Evolutionary conservation across 1,140 invertebrate species (phyloP).

Genomic region (Ladona fulva): DNA sequence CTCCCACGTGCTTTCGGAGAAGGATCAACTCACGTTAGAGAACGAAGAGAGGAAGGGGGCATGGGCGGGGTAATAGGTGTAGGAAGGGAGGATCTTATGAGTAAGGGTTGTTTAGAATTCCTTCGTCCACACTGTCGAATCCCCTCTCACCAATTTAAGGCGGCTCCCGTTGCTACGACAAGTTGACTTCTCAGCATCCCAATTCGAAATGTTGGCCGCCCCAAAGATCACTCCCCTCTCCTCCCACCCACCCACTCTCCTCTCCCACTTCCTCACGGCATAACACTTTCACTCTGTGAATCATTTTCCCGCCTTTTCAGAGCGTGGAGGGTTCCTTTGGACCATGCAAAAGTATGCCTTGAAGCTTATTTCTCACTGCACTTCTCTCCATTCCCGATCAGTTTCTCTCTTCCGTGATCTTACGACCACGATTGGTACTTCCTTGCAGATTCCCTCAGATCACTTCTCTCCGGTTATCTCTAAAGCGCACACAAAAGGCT

Average conservation of each 20-base stretch:
- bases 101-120: not conserved
- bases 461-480: too few species aligned
- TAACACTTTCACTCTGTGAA: not conserved
- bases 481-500: too few species aligned
- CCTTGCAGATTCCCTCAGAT: too few species aligned
- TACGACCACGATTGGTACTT: too few species aligned
- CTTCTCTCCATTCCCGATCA: too few species aligned
- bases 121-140: too few species aligned
- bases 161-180: not conserved
- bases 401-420: too few species aligned
- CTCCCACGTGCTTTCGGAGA: not conserved
- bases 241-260: not conserved
- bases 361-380: not conserved
- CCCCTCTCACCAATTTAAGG: not conserved
- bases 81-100: not conserved
- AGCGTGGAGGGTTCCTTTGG: too few species aligned
- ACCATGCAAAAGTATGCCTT: too few species aligned
- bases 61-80: not conserved
- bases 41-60: not conserved
- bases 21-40: not conserved
- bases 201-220: not conserved
- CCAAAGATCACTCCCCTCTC: not conserved
- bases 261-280: not conserved
- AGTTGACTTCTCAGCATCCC: not conserved
- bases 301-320: not conserved